Evolutionary conservation across 2,797 vertebrate species (phyloP), one percentile per base, ranked within the genome.

Genomic region (Mormyrops attenuatus): DNA sequence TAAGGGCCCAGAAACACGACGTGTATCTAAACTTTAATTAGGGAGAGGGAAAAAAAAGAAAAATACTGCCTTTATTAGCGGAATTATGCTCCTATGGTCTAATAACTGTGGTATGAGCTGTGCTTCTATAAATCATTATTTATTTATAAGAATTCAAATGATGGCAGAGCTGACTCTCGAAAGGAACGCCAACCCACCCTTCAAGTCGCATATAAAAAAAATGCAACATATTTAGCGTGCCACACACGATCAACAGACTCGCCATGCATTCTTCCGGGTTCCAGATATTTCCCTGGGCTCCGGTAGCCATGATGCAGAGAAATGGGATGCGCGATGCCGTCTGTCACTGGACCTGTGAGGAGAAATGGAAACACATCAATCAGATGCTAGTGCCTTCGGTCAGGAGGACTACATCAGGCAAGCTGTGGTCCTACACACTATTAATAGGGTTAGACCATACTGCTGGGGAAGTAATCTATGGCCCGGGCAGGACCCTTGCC

Each of bases 331-430:
- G 73, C 3, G n/a, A 4, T 22, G 30, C 22, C 38, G 53, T 89
- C 53, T 57, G 20, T 60, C 38, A 85, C 34, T 49, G 80, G 53
- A 57, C 55, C 55, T n/a, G 41, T n/a, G 57, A 86, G 80, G 22
- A 30, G 41, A 41, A 34, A 60, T 57, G 93, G 91, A 90, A 92
- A 92, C 92, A 90, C 89, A 94, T 94, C 92, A 91, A 90, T 93
- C 90, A 86, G 89, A 73, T 53, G 44, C 88, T 17, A 88, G 44
- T 55, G 85, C 90, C 90, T 66, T 53, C 38, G 8, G 84, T 87
- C 90, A 90, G 92, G 93, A 91, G 90, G 90, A 91, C 80, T 88
- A 80, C 89, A 92, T 87, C 91, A 88, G 90, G 66, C 85, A 38
- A 89, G 57, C 80, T 52, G 0, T 80, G 49, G 85, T 63, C 69